These are phyloP conservation scores for Pseudopleuronectes americanus DNA, from an alignment of 2,797 vertebrate species.

Conservation along the genomic window DNA sequence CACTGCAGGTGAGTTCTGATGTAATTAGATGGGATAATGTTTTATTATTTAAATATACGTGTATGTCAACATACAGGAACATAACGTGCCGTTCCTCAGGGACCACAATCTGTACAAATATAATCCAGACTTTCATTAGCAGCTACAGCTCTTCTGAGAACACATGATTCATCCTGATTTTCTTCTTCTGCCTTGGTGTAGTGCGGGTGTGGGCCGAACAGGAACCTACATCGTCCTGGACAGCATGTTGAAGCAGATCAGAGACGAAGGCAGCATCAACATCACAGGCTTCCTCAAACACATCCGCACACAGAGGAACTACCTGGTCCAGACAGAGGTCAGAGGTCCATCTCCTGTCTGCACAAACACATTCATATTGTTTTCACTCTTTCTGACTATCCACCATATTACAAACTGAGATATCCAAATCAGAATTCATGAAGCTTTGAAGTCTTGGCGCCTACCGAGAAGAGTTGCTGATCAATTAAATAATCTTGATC, in stretches of 20 bases:
- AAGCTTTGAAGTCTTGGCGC: too few relatives aligned
- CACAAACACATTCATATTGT: not conserved
- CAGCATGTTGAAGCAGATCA: conserved; percentile 96
- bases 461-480: too few relatives aligned
- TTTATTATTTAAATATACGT: too few relatives aligned
- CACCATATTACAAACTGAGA: too few relatives aligned
- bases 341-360: conserved; percentile 47
- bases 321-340: conserved; percentile 98
- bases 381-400: too few relatives aligned
- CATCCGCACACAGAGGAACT: conserved; percentile 96
- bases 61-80: too few relatives aligned
- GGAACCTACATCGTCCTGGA: conserved; percentile 97
- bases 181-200: conserved; percentile 50
- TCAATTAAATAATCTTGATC: too few relatives aligned
- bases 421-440: too few relatives aligned
- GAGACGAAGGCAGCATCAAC: conserved; percentile 89
- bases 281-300: conserved; percentile 95
- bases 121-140: not conserved
- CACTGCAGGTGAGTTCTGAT: conserved; percentile 90
- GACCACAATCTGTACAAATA: not conserved
- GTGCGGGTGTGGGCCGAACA: conserved; percentile 94
- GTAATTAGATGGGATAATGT: too few relatives aligned
- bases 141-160: not conserved
- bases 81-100: not conserved
- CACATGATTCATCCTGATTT: not conserved